Evolutionary conservation across 2,113 vertebrate genomes (phyloP), one percentile per base, ranked within the genome.

Genomic region (Entelurus aequoreus): DNA sequence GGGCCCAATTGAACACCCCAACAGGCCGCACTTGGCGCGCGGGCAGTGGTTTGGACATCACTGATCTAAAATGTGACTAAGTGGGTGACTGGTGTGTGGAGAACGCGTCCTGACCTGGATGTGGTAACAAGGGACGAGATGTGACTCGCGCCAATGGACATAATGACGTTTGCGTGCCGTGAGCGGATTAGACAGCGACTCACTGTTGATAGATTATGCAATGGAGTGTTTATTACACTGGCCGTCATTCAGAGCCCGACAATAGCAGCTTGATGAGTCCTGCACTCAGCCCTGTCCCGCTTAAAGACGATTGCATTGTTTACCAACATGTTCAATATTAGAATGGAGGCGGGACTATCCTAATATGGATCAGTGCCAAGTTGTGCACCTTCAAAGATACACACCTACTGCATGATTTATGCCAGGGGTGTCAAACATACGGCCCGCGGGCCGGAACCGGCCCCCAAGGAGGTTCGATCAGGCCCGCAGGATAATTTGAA

Each of bases 171-270:
- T 69, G 48, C 19, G 10, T 75, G 64, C 65, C 38, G 11, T 36
- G 63, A 51, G 48, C 53, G 62, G 48, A 60, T 64, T 49, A 65
- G n/a, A 81, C 62, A 76, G 59, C 46, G 55, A 42, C 55, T 67
- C 61, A 71, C 60, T 83, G 72, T 86, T 63, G 16, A n/a, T 50
- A 2, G 42, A 49, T 63, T 56, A 71, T 58, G 72, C 71, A 83
- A 67, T 57, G 3, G 59, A 64, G 69, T 67, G 28, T 60, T 67
- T 70, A 36, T 67, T 70, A 36, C 42, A 19, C 51, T 0, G 6
- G 66, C 63, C 13, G 62, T 70, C 71, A 62, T 38, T 54, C 72
- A 51, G 57, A 65, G 19, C 35, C 42, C 48, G 12, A 82, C 74
- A 84, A 83, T 77, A 35, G 66, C 8, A 13, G 15, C 75, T 68